Conservation (phyloP, 2,113 vertebrate species). For the Heliornis fulica region DNA sequence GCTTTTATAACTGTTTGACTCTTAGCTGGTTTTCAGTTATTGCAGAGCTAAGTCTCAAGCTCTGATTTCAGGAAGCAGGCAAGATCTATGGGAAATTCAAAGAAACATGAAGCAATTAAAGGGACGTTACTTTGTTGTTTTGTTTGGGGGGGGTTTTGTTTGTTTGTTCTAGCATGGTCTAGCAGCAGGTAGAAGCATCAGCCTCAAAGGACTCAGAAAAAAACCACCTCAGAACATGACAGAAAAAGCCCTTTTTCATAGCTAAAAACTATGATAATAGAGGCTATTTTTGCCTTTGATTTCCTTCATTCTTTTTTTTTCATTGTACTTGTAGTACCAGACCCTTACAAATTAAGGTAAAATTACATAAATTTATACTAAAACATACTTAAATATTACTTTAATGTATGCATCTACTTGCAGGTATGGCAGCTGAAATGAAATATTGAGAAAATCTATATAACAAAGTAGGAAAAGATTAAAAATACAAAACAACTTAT, state of each 20-base stretch:
- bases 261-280: background rate
- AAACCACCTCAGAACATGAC: rapidly evolving
- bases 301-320: background rate
- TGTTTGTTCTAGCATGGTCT: too few relatives aligned
- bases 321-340: background rate
- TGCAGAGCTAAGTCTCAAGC: background rate
- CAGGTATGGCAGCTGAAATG: background rate
- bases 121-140: background rate
- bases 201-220: background rate
- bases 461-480: background rate
- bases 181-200: background rate
- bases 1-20: background rate
- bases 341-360: background rate
- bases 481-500: background rate
- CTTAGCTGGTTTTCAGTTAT: background rate
- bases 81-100: background rate
- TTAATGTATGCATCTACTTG: background rate
- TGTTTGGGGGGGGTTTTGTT: too few relatives aligned
- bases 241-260: background rate
- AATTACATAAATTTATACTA: background rate
- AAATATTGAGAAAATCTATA: background rate
- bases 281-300: background rate
- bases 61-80: background rate
- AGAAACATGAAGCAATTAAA: background rate
- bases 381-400: background rate